Conservation (phyloP, 2,797 vertebrate genomes). For the Avahi laniger region DNA sequence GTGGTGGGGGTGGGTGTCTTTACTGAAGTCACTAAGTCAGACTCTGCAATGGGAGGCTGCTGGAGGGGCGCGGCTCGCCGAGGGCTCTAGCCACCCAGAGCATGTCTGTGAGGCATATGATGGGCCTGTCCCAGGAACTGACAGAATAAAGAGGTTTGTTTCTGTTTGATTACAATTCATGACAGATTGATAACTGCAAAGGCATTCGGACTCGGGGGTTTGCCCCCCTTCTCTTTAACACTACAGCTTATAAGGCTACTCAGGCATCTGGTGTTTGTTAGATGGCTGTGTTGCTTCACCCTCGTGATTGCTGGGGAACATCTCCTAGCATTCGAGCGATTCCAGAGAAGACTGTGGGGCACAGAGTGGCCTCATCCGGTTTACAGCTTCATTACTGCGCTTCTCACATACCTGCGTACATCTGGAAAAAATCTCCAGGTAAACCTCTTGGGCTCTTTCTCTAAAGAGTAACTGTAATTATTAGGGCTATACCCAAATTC, state of each 20-base stretch:
- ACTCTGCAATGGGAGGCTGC: neutral
- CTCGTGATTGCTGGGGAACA: conserved; percentile 68
- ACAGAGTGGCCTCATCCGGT: conserved; percentile 78
- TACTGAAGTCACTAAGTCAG: neutral
- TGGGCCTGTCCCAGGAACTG: neutral
- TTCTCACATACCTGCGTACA: conserved; percentile 79
- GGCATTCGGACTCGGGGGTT: conserved; percentile 49
- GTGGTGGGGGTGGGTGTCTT: neutral
- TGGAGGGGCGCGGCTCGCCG: neutral
- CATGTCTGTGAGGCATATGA: neutral
- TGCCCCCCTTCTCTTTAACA: conserved; percentile 13
- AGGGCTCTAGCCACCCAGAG: neutral
- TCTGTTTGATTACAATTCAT: conserved; percentile 63
- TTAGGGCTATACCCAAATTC: conserved; percentile 76
- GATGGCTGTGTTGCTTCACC: conserved; percentile 70
- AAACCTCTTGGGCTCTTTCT: conserved; percentile 80
- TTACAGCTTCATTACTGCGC: conserved; percentile 81
- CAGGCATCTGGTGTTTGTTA: conserved; percentile 80
- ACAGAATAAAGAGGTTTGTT: conserved; percentile 43
- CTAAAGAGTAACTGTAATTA: conserved; percentile 78
- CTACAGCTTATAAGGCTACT: conserved; percentile 10
- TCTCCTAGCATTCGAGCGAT: conserved; percentile 72
- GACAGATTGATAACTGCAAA: conserved; percentile 73
- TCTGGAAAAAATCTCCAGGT: conserved; percentile 86
- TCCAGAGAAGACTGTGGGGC: conserved; percentile 66